Conservation (phyloP, 2,888 invertebrate species). For the Tachina fera region DNA sequence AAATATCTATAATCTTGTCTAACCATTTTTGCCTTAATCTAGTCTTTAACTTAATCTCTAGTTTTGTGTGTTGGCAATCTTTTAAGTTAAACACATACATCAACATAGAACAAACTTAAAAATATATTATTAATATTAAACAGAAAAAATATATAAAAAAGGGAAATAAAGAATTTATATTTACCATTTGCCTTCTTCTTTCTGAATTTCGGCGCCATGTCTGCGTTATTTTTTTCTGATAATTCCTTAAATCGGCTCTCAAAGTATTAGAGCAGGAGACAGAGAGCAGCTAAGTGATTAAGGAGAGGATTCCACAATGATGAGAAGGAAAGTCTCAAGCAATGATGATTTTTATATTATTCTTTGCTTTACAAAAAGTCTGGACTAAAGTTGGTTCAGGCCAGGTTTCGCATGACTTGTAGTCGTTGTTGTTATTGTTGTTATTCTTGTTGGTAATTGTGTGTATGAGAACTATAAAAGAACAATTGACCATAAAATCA, state of each 20-base stretch:
- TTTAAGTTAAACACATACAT: neutral
- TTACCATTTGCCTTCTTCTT: constrained; percentile 84
- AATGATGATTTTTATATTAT: constrained; percentile 28
- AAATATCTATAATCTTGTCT: constrained; percentile 31
- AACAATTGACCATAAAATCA: constrained; percentile 61
- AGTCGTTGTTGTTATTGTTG: constrained; percentile 1
- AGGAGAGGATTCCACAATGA: neutral
- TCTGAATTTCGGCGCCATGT: constrained; percentile 84
- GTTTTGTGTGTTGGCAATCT: constrained; percentile 23
- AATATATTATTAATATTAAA: constrained; percentile 55
- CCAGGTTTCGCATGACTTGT: constrained; percentile 10
- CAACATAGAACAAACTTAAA: constrained; percentile 32
- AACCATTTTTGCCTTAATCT: constrained; percentile 41
- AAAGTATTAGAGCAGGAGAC: neutral
- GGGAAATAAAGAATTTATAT: constrained; percentile 76
- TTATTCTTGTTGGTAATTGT: constrained; percentile 15
- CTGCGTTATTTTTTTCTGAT: constrained; percentile 74
- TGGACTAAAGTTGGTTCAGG: constrained; percentile 16
- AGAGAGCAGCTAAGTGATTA: neutral
- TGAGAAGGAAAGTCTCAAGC: constrained; percentile 21
- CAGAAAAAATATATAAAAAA: constrained; percentile 40
- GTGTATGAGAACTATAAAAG: neutral
- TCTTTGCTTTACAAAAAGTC: neutral
- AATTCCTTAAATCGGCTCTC: constrained; percentile 46
- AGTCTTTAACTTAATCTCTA: constrained; percentile 49